These are phyloP conservation scores for Macrostomum cliftonense DNA, from an alignment of 2,888 invertebrate species.

Conservation along the genomic window DNA sequence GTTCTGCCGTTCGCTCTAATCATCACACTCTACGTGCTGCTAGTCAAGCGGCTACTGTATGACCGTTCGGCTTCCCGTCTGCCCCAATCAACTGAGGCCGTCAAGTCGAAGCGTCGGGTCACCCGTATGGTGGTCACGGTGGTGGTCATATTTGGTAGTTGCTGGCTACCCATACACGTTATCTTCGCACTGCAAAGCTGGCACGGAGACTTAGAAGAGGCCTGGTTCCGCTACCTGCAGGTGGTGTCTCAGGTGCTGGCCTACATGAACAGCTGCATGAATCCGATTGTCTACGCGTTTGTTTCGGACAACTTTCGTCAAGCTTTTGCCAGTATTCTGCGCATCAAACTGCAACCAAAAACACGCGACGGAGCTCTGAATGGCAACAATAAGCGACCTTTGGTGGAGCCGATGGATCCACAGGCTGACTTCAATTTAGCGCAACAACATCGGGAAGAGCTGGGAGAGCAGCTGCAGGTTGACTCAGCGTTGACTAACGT, in stretches of 20 bases:
- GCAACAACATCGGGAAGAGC: too few relatives aligned
- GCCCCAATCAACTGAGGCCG: conserved; percentile 54
- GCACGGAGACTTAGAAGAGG: conserved; percentile 47
- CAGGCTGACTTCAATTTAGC: too few relatives aligned
- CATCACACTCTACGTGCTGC: conserved; percentile 65
- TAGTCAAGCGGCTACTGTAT: conserved; percentile 69
- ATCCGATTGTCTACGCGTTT: conserved; percentile 80
- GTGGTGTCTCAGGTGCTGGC: conserved; percentile 43
- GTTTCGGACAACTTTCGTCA: conserved; percentile 79
- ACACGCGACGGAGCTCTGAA: too few relatives aligned
- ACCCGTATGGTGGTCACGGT: conserved; percentile 77
- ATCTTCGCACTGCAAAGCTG: conserved; percentile 50
- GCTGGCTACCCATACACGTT: conserved; percentile 82
- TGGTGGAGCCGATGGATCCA: too few relatives aligned
- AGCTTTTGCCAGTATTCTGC: conserved; percentile 48
- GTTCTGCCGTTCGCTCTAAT: conserved; percentile 67
- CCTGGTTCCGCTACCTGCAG: conserved; percentile 40
- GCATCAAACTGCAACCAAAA: too few relatives aligned
- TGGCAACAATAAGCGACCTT: too few relatives aligned
- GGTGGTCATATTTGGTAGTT: conserved; percentile 71
- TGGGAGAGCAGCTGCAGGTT: too few relatives aligned
- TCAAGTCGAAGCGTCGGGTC: conserved; percentile 65
- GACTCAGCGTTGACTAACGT: too few relatives aligned
- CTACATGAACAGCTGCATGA: conserved; percentile 81
- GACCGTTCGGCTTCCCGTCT: conserved; percentile 48